These are phyloP conservation scores for Tipula confusa DNA, from an alignment of 2,888 invertebrate species.

Conservation along the genomic window DNA sequence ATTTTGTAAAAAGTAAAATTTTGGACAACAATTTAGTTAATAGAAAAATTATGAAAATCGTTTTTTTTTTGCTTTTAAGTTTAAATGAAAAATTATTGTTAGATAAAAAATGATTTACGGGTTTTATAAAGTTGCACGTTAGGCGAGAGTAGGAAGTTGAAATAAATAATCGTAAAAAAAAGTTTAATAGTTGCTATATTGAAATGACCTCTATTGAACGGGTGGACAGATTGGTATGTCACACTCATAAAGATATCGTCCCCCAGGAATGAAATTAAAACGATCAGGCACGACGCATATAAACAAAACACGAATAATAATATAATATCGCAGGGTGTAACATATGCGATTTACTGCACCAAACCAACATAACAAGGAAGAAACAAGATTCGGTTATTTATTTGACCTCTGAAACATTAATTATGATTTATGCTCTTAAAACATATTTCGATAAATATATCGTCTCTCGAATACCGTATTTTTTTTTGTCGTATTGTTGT, in stretches of 20 bases:
- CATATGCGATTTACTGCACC: neutral
- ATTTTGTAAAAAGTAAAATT: neutral
- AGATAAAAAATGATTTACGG: constrained; percentile 9
- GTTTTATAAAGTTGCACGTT: neutral
- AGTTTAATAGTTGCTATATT: neutral
- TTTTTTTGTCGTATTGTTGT: neutral
- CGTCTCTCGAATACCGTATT: neutral
- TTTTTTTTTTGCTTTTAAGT: neutral
- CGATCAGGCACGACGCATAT: neutral
- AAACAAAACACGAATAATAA: neutral
- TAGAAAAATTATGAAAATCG: constrained; percentile 16
- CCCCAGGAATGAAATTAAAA: neutral
- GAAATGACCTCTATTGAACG: neutral
- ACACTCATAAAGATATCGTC: neutral
- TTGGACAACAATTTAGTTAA: neutral
- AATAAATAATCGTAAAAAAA: neutral
- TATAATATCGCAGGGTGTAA: neutral
- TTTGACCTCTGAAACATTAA: constrained; percentile 30
- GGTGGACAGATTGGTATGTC: neutral
- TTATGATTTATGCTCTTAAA: constrained; percentile 20
- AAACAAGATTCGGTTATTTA: constrained; percentile 27
- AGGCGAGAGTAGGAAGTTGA: neutral
- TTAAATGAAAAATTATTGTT: constrained; percentile 15
- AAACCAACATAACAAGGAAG: neutral
- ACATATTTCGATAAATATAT: neutral